These are phyloP conservation scores for Caloenas nicobarica DNA, from an alignment of 2,113 vertebrate genomes.

Conservation along the genomic window DNA sequence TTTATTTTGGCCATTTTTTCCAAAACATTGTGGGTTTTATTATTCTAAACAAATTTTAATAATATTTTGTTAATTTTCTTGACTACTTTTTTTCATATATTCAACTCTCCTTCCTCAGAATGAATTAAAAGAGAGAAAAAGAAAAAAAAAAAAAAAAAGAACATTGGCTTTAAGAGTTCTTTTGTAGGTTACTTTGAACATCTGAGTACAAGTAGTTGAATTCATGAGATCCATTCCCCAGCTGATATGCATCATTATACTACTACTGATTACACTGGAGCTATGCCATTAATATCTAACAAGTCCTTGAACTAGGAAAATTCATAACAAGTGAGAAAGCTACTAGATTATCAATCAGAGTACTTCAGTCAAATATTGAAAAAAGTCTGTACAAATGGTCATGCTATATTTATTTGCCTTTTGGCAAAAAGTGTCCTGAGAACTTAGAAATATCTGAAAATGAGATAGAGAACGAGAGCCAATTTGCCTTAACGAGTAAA, in stretches of 20 bases:
- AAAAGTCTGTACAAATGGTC: neutral
- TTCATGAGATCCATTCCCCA: neutral
- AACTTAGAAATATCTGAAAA: constrained; percentile 19
- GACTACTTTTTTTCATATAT: neutral
- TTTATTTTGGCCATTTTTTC: neutral
- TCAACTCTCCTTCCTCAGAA: neutral
- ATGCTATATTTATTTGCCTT: neutral
- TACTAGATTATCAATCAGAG: neutral
- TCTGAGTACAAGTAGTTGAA: neutral
- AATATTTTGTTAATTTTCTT: neutral
- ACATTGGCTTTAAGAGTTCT: neutral
- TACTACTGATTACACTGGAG: neutral
- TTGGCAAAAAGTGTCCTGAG: neutral
- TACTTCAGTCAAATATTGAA: neutral
- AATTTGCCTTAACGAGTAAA: neutral
- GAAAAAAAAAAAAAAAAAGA: neutral
- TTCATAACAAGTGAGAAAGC: constrained; percentile 26
- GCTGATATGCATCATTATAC: neutral
- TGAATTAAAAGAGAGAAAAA: neutral
- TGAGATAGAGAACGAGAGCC: neutral
- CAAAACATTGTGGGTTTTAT: neutral
- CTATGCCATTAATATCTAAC: neutral
- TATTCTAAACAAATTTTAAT: neutral
- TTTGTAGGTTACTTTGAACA: neutral
- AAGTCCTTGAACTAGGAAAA: constrained; percentile 20